phyloP scores from a whole-genome alignment of 1,140 invertebrate genomes.

The Pectinophora gossypiella region DNA sequence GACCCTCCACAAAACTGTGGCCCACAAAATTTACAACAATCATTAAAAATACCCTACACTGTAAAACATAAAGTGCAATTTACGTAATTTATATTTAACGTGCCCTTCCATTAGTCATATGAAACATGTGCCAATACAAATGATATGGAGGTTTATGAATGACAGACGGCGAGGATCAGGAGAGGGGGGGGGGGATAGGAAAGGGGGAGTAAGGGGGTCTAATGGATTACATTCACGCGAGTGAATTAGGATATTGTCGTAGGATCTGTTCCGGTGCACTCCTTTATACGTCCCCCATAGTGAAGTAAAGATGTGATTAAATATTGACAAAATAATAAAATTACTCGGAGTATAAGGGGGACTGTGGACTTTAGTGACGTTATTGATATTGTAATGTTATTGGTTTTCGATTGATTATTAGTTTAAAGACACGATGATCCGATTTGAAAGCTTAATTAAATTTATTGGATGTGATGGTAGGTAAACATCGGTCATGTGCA shows the following conservation, averaged over 20 bases:
- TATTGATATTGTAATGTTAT: too few species aligned
- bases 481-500: too few species aligned
- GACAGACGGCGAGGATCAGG: constrained; percentile 37
- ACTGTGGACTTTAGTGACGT: too few species aligned
- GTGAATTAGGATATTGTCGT: constrained; percentile 75
- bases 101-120: constrained; percentile 66
- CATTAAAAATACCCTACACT: not conserved
- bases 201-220: constrained; percentile 40
- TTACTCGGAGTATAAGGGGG: constrained; percentile 10
- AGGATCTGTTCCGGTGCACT: constrained; percentile 66
- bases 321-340: constrained; percentile 36
- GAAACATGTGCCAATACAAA: constrained; percentile 74
- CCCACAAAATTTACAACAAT: not conserved
- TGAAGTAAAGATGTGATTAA: constrained; percentile 35
- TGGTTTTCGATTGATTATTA: too few species aligned
- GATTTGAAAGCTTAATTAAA: too few species aligned
- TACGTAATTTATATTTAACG: not conserved
- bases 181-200: constrained; percentile 18
- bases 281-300: constrained; percentile 38
- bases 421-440: too few species aligned
- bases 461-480: too few species aligned
- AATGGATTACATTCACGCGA: constrained; percentile 72
- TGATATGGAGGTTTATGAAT: constrained; percentile 73
- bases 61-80: not conserved
- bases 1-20: not conserved